Evolutionary conservation across 2,888 invertebrate genomes (phyloP).

Genomic region (Empis stercorea): DNA sequence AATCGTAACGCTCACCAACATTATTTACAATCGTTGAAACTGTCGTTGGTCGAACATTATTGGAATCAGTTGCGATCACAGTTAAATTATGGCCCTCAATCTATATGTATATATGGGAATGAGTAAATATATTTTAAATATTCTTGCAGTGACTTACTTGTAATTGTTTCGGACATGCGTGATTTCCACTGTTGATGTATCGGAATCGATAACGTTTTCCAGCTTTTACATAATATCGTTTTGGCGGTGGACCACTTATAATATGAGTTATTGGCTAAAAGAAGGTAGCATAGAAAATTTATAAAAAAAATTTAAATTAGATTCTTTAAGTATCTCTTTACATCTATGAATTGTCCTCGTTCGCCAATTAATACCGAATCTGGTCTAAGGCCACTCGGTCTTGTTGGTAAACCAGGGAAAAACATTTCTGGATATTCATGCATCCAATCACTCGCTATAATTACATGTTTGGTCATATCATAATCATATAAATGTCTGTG

Average conservation of each 20-base stretch:
- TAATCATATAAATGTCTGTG: conserved; percentile 54
- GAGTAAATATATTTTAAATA: no score
- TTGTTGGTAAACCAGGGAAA: conserved; percentile 21
- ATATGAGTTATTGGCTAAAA: neutral
- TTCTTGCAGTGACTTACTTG: conserved; percentile 15
- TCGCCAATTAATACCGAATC: conserved; percentile 26
- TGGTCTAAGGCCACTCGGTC: conserved; percentile 17
- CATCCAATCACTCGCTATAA: conserved; percentile 68
- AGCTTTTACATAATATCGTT: conserved; percentile 12
- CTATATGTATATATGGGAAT: conserved; percentile 10
- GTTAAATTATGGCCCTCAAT: conserved; percentile 25
- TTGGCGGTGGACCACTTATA: conserved; percentile 17
- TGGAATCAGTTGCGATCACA: conserved; percentile 30
- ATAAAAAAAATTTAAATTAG: neutral
- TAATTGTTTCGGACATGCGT: conserved; percentile 27
- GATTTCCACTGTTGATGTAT: conserved; percentile 27
- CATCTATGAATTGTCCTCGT: conserved; percentile 19
- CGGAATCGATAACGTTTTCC: conserved; percentile 26
- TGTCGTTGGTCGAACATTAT: conserved; percentile 18
- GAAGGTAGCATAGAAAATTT: neutral
- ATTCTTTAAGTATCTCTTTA: conserved; percentile 6
- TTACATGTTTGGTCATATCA: conserved; percentile 55
- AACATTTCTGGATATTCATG: conserved; percentile 40
- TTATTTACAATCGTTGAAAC: conserved; percentile 25
- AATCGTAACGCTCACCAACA: conserved; percentile 40